Conservation (phyloP, 2,797 vertebrate species). For the Pagetopsis macropterus region DNA sequence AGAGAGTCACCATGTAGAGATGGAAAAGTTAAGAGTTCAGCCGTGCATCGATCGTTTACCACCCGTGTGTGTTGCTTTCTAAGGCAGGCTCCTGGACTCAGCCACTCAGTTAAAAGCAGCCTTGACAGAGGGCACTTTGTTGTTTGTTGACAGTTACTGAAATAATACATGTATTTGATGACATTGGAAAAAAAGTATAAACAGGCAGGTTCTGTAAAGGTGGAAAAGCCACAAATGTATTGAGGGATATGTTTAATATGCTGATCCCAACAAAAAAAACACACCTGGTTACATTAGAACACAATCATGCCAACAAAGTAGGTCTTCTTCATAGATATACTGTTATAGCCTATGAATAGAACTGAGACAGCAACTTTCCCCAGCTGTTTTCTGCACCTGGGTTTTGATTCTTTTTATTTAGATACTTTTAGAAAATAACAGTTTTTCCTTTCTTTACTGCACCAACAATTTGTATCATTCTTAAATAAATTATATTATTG, state of each 20-base stretch:
- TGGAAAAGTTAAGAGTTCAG: conserved; percentile 1
- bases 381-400: conserved; percentile 28
- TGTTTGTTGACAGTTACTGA: not conserved
- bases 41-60: not conserved
- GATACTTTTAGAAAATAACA: conserved; percentile 4
- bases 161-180: not conserved
- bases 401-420: conserved; percentile 4
- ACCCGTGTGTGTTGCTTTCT: conserved; percentile 1
- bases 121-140: not conserved
- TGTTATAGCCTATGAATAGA: conserved; percentile 27
- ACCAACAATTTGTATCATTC: not conserved
- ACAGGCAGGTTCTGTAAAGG: not conserved
- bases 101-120: not conserved
- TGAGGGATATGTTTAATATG: too few relatives aligned
- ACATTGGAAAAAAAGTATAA: not conserved
- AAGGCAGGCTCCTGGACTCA: not conserved
- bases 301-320: conserved; percentile 18
- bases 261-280: not conserved
- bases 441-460: not conserved
- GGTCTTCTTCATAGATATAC: conserved; percentile 8
- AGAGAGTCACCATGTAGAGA: conserved; percentile 7
- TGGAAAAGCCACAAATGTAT: not conserved
- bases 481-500: not conserved
- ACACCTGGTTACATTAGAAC: conserved; percentile 9
- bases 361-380: conserved; percentile 21